Percentiles rank a stretch among this genome's conserved stretches.
Conservation (phyloP, 2,888 invertebrate genomes). For the Leucozona laternaria region DNA sequence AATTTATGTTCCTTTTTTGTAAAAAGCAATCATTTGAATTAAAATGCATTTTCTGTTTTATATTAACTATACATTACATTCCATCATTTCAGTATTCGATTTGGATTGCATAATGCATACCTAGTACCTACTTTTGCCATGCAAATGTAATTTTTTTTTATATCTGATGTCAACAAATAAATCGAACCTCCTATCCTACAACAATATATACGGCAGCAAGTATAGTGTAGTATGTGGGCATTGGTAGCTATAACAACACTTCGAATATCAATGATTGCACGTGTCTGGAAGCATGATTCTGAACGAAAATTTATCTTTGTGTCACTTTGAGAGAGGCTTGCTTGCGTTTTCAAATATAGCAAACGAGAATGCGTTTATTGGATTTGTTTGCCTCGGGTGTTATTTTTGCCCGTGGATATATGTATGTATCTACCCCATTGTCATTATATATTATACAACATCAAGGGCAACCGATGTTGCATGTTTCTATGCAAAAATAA, state of each 20-base stretch:
- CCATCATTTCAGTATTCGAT: neutral
- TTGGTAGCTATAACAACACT: no score
- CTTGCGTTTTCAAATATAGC: constrained; percentile 25
- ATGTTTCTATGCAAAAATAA: constrained; percentile 21
- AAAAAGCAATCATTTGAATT: neutral
- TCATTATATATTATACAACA: constrained; percentile 24
- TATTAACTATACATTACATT: neutral
- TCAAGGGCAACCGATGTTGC: constrained; percentile 30
- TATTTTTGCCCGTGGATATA: constrained; percentile 39
- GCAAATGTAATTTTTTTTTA: constrained; percentile 19
- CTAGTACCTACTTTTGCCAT: neutral
- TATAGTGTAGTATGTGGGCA: no score
- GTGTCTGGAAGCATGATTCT: constrained; percentile 33
- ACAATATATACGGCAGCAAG: no score
- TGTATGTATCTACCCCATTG: neutral
- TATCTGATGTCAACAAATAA: constrained; percentile 5
- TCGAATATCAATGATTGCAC: constrained; percentile 17
- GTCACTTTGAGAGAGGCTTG: neutral
- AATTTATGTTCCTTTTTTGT: neutral
- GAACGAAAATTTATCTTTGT: constrained; percentile 13
- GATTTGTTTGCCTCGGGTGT: constrained; percentile 44
- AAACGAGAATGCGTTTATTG: constrained; percentile 60
- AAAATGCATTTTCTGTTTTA: constrained; percentile 12
- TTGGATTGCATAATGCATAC: neutral
- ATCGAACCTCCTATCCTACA: constrained; percentile 7